Conservation (phyloP, 1,140 invertebrate genomes). For the Aethina tumida region DNA sequence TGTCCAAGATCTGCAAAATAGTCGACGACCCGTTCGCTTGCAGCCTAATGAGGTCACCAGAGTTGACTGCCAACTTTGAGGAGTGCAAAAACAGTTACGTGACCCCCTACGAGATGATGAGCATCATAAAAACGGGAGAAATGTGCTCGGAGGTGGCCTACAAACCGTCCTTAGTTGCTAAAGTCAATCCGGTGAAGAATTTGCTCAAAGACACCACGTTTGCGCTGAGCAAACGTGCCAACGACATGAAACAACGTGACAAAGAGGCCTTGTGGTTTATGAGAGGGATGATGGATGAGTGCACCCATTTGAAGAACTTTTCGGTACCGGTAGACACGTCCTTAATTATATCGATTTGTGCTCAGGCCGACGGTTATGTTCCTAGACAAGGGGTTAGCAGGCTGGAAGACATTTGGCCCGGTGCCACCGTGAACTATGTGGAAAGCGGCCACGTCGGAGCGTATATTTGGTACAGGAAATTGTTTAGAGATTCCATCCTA, state of each 20-base stretch:
- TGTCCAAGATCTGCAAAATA: constrained; percentile 55
- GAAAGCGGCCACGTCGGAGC: constrained; percentile 85
- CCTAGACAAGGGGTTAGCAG: constrained; percentile 72
- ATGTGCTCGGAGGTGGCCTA: no score
- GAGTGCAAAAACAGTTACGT: constrained; percentile 15
- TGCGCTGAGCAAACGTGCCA: neutral
- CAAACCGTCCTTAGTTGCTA: no score
- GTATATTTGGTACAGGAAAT: constrained; percentile 49
- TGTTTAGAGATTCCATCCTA: constrained; percentile 47
- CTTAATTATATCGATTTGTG: constrained; percentile 74
- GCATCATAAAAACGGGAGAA: no score
- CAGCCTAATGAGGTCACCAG: constrained; percentile 22
- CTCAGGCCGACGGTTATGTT: constrained; percentile 86
- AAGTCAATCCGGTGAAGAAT: constrained; percentile 9
- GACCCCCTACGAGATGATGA: constrained; percentile 24
- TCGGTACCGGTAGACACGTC: constrained; percentile 74
- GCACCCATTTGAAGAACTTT: constrained; percentile 92
- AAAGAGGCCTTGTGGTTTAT: constrained; percentile 86
- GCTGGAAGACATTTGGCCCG: constrained; percentile 85
- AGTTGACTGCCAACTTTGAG: constrained; percentile 14
- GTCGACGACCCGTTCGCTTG: constrained; percentile 33
- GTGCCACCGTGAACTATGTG: constrained; percentile 76
- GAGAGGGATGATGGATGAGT: constrained; percentile 97
- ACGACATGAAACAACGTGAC: constrained; percentile 13
- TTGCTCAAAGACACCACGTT: constrained; percentile 3